Evolutionary conservation across 2,888 invertebrate genomes (phyloP).

Genomic region (Gnatocerus cornutus): DNA sequence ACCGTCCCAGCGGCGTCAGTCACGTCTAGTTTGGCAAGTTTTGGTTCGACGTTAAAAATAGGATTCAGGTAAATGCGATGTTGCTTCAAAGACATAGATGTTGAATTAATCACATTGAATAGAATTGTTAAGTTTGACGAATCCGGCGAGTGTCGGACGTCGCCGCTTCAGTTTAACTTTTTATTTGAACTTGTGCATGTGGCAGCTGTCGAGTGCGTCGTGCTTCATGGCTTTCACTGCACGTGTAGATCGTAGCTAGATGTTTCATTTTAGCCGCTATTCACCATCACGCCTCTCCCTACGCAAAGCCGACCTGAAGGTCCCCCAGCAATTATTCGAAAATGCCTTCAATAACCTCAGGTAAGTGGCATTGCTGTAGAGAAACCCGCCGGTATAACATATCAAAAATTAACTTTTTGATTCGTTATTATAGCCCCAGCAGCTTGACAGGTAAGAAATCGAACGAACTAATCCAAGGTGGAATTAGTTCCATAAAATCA

Average conservation of each 20-base stretch:
- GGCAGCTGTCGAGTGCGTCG: conserved; percentile 39
- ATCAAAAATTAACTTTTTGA: conserved; percentile 25
- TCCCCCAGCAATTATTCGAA: conserved; percentile 85
- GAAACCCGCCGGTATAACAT: not conserved
- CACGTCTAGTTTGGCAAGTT: conserved; percentile 84
- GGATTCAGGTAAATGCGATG: conserved; percentile 82
- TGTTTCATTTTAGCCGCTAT: conserved; percentile 82
- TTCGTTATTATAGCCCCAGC: conserved; percentile 77
- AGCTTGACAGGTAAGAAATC: conserved; percentile 90
- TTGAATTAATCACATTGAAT: conserved; percentile 5
- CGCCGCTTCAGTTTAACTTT: not conserved
- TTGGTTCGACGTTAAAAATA: conserved; percentile 88
- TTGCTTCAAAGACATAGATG: not conserved
- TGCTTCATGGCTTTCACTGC: conserved; percentile 48
- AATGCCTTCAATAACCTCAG: conserved; percentile 82
- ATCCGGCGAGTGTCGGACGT: not conserved
- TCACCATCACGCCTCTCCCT: conserved; percentile 88
- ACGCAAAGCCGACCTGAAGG: conserved; percentile 86
- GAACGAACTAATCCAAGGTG: conserved; percentile 89
- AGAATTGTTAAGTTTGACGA: not conserved
- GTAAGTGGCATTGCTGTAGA: conserved; percentile 72
- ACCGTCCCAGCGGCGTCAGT: conserved; percentile 83
- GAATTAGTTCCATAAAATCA: conserved; percentile 88
- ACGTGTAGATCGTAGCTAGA: conserved; percentile 61
- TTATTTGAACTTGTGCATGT: conserved; percentile 39